These are phyloP conservation scores for Psettodes erumei DNA, from an alignment of 2,113 vertebrate genomes.

Conservation along the genomic window DNA sequence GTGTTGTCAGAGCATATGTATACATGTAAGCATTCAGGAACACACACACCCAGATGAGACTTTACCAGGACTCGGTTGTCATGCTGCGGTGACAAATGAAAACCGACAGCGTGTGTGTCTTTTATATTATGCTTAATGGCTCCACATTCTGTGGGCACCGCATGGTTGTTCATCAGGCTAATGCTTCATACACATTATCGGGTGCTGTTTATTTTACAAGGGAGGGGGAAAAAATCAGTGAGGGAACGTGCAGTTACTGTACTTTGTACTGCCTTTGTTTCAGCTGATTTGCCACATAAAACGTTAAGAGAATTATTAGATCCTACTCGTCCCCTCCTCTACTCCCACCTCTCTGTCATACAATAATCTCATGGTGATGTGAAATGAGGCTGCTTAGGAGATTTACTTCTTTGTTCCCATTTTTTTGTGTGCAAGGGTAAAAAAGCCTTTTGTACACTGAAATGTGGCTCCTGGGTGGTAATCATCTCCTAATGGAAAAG, in stretches of 20 bases:
- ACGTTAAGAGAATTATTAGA: constrained; percentile 46
- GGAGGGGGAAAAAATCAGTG: constrained; percentile 36
- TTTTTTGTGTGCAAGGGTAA: constrained; percentile 21
- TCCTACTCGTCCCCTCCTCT: constrained; percentile 23
- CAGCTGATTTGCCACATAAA: constrained; percentile 62
- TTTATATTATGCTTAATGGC: constrained; percentile 81
- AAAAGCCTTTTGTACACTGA: constrained; percentile 54
- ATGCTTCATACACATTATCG: constrained; percentile 73
- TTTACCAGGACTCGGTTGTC: constrained; percentile 57
- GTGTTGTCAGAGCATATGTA: constrained; percentile 51
- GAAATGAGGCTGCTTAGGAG: constrained; percentile 23
- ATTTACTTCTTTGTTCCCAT: constrained; percentile 52
- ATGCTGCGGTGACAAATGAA: constrained; percentile 74
- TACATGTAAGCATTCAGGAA: not conserved
- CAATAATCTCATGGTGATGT: constrained; percentile 37
- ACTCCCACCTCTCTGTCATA: constrained; percentile 12
- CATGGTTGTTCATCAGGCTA: constrained; percentile 74
- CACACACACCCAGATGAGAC: constrained; percentile 53
- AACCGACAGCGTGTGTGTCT: constrained; percentile 77
- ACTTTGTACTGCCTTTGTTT: constrained; percentile 55
- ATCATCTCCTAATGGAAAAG: constrained; percentile 69
- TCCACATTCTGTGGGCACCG: constrained; percentile 66
- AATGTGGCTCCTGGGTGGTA: constrained; percentile 73
- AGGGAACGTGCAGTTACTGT: constrained; percentile 34
- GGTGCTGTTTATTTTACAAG: constrained; percentile 68